Percentiles rank a stretch among this genome's conserved stretches.
Conservation (phyloP, 2,113 vertebrate genomes). For the Xenopus laevis region DNA sequence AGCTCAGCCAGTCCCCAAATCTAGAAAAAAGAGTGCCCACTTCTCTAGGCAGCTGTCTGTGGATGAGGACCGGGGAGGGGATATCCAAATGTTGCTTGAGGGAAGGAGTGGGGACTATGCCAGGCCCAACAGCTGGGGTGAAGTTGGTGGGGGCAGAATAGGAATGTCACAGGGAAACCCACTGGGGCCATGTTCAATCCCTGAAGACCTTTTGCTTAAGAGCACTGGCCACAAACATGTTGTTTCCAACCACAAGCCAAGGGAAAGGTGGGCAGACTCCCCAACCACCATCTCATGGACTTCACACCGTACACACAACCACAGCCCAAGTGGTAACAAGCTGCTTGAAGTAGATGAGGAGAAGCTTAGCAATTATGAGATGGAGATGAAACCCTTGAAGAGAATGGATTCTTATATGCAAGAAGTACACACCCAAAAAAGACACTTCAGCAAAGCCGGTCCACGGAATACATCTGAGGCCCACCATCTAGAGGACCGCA, state of each 20-base stretch:
- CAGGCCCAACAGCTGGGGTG: conserved; percentile 78
- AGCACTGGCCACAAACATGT: conserved; percentile 78
- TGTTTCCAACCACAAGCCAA: conserved; percentile 80
- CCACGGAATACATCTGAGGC: conserved; percentile 59
- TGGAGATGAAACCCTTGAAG: conserved; percentile 89
- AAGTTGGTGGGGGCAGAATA: conserved; percentile 63
- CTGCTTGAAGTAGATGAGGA: conserved; percentile 84
- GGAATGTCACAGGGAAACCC: conserved; percentile 67
- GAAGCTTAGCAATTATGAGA: conserved; percentile 82
- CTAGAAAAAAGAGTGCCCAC: conserved; percentile 78
- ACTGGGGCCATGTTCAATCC: conserved; percentile 60
- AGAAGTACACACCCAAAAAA: conserved; percentile 67
- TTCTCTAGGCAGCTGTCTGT: conserved; percentile 86
- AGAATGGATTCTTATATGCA: conserved; percentile 69
- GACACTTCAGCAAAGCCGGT: conserved; percentile 63
- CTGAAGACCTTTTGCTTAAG: conserved; percentile 78
- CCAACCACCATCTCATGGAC: conserved; percentile 78
- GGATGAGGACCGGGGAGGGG: conserved; percentile 82
- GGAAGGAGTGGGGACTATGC: conserved; percentile 73
- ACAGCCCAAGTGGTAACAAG: conserved; percentile 77
- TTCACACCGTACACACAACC: conserved; percentile 79
- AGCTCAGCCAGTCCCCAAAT: conserved; percentile 54
- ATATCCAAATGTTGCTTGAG: conserved; percentile 94
- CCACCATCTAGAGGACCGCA: conserved; percentile 65
- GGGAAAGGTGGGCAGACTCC: conserved; percentile 83